A percentile compares a stretch with the other conserved stretches of the same genome.
Evolutionary conservation across 2,888 invertebrate genomes (phyloP).

Genomic region (Cistogaster globosa): DNA sequence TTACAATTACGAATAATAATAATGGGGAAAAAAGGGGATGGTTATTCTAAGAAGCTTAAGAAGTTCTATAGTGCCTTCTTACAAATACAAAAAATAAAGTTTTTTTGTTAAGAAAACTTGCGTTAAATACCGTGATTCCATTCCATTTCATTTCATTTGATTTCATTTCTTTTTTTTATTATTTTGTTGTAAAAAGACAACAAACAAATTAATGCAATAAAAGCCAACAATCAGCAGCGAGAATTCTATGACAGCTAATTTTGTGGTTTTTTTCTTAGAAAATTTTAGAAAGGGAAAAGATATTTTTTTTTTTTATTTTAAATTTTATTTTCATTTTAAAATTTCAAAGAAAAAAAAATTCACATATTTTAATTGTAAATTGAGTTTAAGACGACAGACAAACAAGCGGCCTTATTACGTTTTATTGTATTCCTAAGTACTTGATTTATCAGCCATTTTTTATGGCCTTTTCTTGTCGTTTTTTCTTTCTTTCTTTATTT

Average conservation of each 20-base stretch:
- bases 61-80: conserved; percentile 3
- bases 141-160: conserved; percentile 11
- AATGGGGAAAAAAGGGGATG: conserved; percentile 27
- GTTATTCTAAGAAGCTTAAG: conserved; percentile 40
- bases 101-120: conserved; percentile 11
- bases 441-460: conserved; percentile 52
- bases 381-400: conserved; percentile 48
- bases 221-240: conserved; percentile 59
- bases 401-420: conserved; percentile 62
- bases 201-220: conserved; percentile 54
- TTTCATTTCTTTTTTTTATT: conserved; percentile 2
- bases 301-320: not conserved
- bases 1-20: conserved; percentile 11
- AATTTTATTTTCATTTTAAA: conserved; percentile 21
- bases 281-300: not conserved
- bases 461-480: conserved; percentile 35
- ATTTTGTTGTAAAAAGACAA: conserved; percentile 20
- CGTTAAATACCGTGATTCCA: conserved; percentile 24
- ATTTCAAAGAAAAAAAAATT: conserved; percentile 9
- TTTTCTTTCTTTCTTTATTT: not conserved
- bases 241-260: conserved; percentile 66
- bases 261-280: conserved; percentile 51
- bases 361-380: conserved; percentile 66
- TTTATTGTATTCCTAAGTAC: conserved; percentile 65
- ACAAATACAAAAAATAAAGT: conserved; percentile 2